Evolutionary conservation across 23 tunicate genomes (phyloP), one percentile per base, ranked within the genome.

Genomic region (Trididemnum miniatum): DNA sequence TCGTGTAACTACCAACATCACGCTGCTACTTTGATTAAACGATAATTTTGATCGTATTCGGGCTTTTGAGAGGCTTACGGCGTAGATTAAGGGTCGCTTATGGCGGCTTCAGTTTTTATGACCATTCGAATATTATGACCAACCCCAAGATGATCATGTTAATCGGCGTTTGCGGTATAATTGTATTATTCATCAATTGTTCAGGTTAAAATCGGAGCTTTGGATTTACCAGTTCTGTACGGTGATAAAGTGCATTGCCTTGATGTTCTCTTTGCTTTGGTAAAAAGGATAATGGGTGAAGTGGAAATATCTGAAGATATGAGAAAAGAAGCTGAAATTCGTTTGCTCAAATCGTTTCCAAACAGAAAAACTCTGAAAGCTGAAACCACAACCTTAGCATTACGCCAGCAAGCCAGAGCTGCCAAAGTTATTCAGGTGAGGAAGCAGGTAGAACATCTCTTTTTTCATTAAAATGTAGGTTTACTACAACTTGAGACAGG

Each of bases 191-290:
- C n/a, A n/a, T n/a, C n/a, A n/a, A n/a, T n/a, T 67, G 5, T 67
- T 67, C n/a, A 67, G 75, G 85, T 91, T n/a, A 88, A 91, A 86
- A 91, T 92, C 26, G 97, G 95, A 29, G 97, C 97, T 33, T 59
- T 92, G 51, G 73, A 92, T 74, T 81, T 92, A 20, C 97, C 97
- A 28, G 90, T 92, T 23, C 59, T 87, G 15, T 50, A 87, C 77
- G 89, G 92, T 0, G 97, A 87, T 57, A 87, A 87, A 87, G 92
- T 92, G 1, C 97, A 92, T 75, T 92, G 97, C 51, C 79, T 92
- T 78, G 97, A 92, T 37, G 97, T 92, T 30, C 82, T 92, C 27
- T 83, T 79, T 34, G 97, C 97, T 12, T 78, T 92, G 33, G 92
- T 87, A 0, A 87, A 87, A 57, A 78, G 97, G n/a, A 87, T 87